Conservation (phyloP, 2,113 vertebrate species). For the Ctenodactylus gundi region DNA sequence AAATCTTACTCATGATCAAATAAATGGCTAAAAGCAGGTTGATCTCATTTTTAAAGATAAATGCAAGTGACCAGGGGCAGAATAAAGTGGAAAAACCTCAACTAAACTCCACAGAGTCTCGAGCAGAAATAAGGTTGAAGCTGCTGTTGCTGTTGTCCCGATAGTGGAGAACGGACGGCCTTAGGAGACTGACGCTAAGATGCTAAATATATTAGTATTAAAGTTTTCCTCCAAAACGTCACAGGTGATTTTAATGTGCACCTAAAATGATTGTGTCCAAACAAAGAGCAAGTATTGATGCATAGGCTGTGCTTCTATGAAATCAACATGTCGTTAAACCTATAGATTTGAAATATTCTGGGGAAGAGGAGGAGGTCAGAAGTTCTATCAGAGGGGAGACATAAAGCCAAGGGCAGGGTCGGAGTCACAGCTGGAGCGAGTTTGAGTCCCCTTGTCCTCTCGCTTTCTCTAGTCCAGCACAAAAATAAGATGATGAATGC, state of each 20-base stretch:
- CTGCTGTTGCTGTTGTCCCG: background rate
- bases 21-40: background rate
- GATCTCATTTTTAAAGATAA: background rate
- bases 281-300: background rate
- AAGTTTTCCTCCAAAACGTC: background rate
- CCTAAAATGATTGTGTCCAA: background rate
- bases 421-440: constrained; percentile 70
- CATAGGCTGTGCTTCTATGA: background rate
- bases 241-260: background rate
- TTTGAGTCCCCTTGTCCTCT: constrained; percentile 69
- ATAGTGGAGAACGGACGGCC: background rate
- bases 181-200: background rate
- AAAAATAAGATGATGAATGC: constrained; percentile 70
- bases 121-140: background rate
- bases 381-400: background rate
- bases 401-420: constrained; percentile 10
- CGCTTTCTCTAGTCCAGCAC: constrained; percentile 58
- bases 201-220: background rate
- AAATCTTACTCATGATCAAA: background rate
- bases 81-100: constrained; percentile 9
- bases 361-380: constrained; percentile 15
- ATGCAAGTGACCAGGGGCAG: background rate
- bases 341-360: background rate
- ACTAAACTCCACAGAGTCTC: background rate
- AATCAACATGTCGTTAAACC: constrained; percentile 32